Base-by-base conservation (phyloP, 2,888 invertebrate species). In the Neoitamus cyanurus region DNA sequence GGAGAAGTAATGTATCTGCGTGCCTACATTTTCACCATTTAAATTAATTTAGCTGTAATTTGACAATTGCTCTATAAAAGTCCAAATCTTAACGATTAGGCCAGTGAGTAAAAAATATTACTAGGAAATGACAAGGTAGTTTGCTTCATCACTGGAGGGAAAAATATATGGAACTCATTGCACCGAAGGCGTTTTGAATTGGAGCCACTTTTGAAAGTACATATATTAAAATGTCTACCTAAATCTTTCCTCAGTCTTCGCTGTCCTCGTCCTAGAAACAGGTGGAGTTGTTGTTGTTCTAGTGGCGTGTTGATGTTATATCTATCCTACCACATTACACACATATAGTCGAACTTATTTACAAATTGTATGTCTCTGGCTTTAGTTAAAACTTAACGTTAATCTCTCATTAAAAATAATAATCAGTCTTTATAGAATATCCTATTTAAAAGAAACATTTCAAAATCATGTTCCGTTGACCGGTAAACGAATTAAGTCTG, bases 401-500 rank as follows among this genome's bases (percentile, higher is more conserved):
- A 34, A 83, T 85, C 7, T 68, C 42, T 83, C 28, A 37, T 75
- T 85, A 75, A 75, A 85, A 85, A 84, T 84, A 69, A 85, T 85
- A 85, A 84, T 85, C 85, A 85, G 85, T 85, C 85, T 85, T 85
- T 13, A 70, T 85, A 85, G 85, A 85, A 85, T 84, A 84, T 85
- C 75, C 72, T 75, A 84, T 82, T 77, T 80, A 80, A 80, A 84
- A 78, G 77, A 37, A 83, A 85, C 70, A 77, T 70, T 34, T 73
- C 58, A 58, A 58, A 42, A 58, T 20, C 9, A 48, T 58, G 58
- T 58, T 58, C 58, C 58, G 25, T 75, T 75, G 25, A 13, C 42
- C 36, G n/a, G 28, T 37, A 34, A 75, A 75, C 42, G 37, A 75
- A 42, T 75, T 37, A 75, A 75, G 42, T 75, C 42, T 42, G 3